phyloP scores from a whole-genome alignment of 2,888 invertebrate species.

The Mythimna albipuncta region DNA sequence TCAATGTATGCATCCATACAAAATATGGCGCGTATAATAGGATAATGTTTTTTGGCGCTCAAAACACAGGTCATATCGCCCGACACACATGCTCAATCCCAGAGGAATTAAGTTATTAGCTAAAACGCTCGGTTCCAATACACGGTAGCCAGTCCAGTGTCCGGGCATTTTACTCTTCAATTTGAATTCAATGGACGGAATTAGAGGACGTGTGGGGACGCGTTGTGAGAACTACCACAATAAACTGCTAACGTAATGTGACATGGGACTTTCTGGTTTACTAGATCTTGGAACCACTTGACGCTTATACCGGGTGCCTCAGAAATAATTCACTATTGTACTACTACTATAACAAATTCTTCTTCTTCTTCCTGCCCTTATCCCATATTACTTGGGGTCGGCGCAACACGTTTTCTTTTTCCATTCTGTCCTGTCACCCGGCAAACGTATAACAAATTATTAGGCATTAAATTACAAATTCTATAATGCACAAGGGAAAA shows the following conservation, averaged over 20 bases:
- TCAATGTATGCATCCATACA: conserved; percentile 22
- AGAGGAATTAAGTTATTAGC: conserved; percentile 89
- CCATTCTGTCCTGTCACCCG: too few species aligned
- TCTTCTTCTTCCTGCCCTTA: too few species aligned
- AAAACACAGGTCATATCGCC: conserved; percentile 65
- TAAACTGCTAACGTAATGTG: conserved; percentile 82
- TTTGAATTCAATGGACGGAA: conserved; percentile 89
- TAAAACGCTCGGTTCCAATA: conserved; percentile 82
- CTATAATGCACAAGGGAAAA: too few species aligned
- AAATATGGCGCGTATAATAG: conserved; percentile 49
- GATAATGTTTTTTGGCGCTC: conserved; percentile 62
- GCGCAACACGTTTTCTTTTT: too few species aligned
- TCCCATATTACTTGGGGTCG: too few species aligned
- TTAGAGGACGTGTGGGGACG: conserved; percentile 81
- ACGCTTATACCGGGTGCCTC: conserved; percentile 51
- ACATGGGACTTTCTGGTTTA: conserved; percentile 73
- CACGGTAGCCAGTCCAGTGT: conserved; percentile 74
- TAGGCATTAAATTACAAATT: too few species aligned
- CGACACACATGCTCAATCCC: conserved; percentile 82
- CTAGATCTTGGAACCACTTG: conserved; percentile 69
- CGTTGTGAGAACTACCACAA: conserved; percentile 73
- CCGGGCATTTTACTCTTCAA: conserved; percentile 86
- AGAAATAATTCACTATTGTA: too few species aligned
- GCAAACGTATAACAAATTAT: too few species aligned
- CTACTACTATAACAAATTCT: too few species aligned